Percentiles rank a stretch among this genome's conserved stretches.
Evolutionary conservation across 2,888 invertebrate genomes (phyloP).

Genomic region (Calliscelio sp.): DNA sequence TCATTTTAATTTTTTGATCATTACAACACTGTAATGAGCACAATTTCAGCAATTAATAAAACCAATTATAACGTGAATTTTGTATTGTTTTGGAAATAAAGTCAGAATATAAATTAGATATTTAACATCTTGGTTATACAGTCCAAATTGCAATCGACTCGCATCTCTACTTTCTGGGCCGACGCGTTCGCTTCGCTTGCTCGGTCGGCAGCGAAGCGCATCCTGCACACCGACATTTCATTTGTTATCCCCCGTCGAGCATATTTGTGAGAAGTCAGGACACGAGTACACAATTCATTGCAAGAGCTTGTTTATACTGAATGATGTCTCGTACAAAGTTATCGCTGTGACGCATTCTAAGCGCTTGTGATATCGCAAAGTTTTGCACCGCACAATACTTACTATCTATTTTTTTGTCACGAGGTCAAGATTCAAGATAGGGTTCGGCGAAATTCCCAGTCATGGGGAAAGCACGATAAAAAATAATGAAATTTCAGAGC

Average conservation of each 20-base stretch:
- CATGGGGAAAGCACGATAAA: neutral
- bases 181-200: constrained; percentile 57
- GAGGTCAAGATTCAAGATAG: constrained; percentile 14
- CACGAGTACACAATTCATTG: constrained; percentile 62
- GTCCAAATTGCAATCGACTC: constrained; percentile 81
- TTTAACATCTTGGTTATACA: constrained; percentile 81
- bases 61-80: no score
- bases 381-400: constrained; percentile 20
- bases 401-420: constrained; percentile 23
- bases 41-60: no score
- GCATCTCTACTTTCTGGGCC: constrained; percentile 75
- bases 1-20: no score
- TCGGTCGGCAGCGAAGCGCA: constrained; percentile 61
- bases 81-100: no score
- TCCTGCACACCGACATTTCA: constrained; percentile 67
- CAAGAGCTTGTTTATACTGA: constrained; percentile 47
- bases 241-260: constrained; percentile 68
- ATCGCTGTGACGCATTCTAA: constrained; percentile 45
- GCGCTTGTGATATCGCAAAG: constrained; percentile 21
- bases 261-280: constrained; percentile 61
- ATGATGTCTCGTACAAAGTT: constrained; percentile 47
- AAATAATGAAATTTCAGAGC: neutral
- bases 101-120: constrained; percentile 82
- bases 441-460: neutral
- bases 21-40: no score